phyloP scores from a whole-genome alignment of 2,113 vertebrate genomes.

The Corydoras maculifer region DNA sequence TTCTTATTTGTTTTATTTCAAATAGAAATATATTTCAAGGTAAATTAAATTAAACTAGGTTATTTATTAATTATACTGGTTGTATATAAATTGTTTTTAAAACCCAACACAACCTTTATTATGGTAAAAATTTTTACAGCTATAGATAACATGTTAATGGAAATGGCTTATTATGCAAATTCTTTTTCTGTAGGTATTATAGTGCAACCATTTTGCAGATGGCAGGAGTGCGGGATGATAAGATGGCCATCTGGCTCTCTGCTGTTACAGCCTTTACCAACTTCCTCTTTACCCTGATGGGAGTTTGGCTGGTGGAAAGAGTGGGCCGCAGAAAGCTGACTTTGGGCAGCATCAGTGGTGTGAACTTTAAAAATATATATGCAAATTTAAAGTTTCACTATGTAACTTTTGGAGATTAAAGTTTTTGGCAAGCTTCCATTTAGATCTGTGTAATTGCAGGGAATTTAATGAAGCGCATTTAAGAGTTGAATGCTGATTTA shows the following conservation, averaged over 20 bases:
- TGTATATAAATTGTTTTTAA: too few relatives aligned
- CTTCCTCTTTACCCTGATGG: conserved; percentile 86
- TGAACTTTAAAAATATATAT: conserved; percentile 28
- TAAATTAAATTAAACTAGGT: too few relatives aligned
- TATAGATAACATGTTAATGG: too few relatives aligned
- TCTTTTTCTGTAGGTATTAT: conserved; percentile 78
- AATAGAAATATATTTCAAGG: too few relatives aligned
- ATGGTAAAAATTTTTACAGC: background rate
- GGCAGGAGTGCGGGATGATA: conserved; percentile 86
- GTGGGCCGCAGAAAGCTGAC: conserved; percentile 89
- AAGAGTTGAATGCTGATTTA: too few relatives aligned
- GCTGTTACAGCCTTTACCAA: conserved; percentile 88
- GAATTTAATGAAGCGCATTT: too few relatives aligned
- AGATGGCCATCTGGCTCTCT: conserved; percentile 89
- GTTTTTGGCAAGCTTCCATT: too few relatives aligned
- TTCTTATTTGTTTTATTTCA: too few relatives aligned
- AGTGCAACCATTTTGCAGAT: conserved; percentile 98
- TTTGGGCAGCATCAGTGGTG: conserved; percentile 84
- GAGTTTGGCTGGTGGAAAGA: conserved; percentile 91
- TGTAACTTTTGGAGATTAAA: too few relatives aligned
- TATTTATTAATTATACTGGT: too few relatives aligned
- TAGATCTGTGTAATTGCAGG: too few relatives aligned
- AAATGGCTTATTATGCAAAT: too few relatives aligned
- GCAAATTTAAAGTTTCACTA: background rate
- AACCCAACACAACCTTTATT: background rate